Conservation (phyloP, 2,888 invertebrate species). For the Zelleria hepariella region DNA sequence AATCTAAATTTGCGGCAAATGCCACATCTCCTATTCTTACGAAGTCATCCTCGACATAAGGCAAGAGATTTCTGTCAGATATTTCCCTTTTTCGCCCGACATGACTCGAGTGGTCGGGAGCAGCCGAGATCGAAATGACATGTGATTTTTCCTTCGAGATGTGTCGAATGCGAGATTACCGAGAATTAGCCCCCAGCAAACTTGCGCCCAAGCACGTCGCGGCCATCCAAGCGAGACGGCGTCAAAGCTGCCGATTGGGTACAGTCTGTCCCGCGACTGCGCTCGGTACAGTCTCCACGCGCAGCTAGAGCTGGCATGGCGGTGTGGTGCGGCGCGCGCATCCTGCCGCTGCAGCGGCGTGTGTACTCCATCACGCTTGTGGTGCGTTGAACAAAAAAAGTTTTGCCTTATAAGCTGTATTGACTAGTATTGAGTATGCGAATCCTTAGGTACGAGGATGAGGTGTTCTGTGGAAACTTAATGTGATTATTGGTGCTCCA, state of each 20-base stretch:
- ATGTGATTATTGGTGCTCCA: not conserved
- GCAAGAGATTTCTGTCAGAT: too few species aligned
- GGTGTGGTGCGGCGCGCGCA: constrained; percentile 69
- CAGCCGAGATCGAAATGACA: too few species aligned
- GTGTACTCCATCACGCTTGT: constrained; percentile 63
- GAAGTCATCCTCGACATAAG: too few species aligned
- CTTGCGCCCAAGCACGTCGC: not conserved
- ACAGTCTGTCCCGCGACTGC: not conserved
- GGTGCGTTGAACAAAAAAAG: constrained; percentile 54
- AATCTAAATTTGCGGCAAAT: too few species aligned
- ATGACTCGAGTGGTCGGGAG: too few species aligned
- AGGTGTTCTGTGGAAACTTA: not conserved
- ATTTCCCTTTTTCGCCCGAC: too few species aligned
- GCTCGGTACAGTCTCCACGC: not conserved
- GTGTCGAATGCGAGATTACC: too few species aligned
- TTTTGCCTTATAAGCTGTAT: too few species aligned
- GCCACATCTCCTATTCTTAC: too few species aligned
- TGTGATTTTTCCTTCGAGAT: too few species aligned
- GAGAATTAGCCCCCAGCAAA: not conserved
- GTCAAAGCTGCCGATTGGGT: not conserved
- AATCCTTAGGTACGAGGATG: too few species aligned
- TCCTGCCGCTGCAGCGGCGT: constrained; percentile 58
- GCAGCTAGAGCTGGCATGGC: constrained; percentile 58
- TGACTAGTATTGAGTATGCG: too few species aligned
- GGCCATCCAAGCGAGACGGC: not conserved